Evolutionary conservation across 2,113 vertebrate species (phyloP), one percentile per base, ranked within the genome.

Genomic region (Zapornia atra): DNA sequence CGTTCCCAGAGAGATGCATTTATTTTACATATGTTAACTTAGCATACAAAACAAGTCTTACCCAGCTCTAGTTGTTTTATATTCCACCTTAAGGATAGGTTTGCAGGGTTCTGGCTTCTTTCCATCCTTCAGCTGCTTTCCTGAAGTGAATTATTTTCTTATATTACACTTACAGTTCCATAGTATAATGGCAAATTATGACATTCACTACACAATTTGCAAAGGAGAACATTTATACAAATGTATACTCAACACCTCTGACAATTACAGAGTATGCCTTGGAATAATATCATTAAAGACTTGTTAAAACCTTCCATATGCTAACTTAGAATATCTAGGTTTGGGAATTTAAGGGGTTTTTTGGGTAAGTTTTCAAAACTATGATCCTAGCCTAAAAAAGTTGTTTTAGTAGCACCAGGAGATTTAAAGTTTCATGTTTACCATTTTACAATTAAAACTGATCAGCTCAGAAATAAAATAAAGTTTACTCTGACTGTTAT

Each of bases 81-180:
- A 99, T 96, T 99, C 99, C 98, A 99, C 99, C 98, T 99, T 99
- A 94, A 99, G 99, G 94, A 99, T 99, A 97, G 99, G 99, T 98
- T 99, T 99, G 98, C 99, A 99, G 44, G 99, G 98, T 96, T 99
- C 99, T 98, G 99, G 99, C 97, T 99, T 99, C 98, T 99, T 99
- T 94, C 99, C 99, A 97, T 99, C 99, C 98, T 99, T 99, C 97
- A 99, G 98, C 97, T 99, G 99, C 97, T 99, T 99, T 98, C 99
- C 99, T 99, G 97, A 98, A 99, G 98, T 80, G 98, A 96, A 98
- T 98, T 59, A 97, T 95, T 97, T 96, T 97, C 95, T 96, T 97
- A 44, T 73, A 95, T 98, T 97, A 98, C 96, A 96, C 91, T 96
- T 96, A 82, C 31, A 92, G 38, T 48, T 91, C 68, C 7, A 0